Evolutionary conservation across 2,797 vertebrate species (phyloP).

Genomic region (Botia kubotai): DNA sequence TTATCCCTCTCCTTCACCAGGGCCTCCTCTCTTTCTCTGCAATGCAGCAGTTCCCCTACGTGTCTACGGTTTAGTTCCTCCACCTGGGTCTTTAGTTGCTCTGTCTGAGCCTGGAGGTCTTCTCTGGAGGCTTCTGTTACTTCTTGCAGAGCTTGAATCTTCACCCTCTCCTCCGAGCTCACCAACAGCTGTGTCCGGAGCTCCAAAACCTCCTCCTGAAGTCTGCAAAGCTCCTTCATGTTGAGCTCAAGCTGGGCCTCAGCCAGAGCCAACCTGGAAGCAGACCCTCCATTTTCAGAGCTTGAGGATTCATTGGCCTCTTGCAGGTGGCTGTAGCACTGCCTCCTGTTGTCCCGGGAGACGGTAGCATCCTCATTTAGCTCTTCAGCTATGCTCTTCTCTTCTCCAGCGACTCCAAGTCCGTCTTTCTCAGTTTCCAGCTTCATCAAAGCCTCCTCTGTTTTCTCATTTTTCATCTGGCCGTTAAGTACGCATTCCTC

Average conservation of each 20-base stretch:
- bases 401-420: conserved; percentile 61
- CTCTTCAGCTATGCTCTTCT: conserved; percentile 71
- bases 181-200: conserved; percentile 82
- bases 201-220: conserved; percentile 79
- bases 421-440: conserved; percentile 76
- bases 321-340: conserved; percentile 53
- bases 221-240: conserved; percentile 76
- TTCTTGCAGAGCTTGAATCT: conserved; percentile 79
- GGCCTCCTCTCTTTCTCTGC: conserved; percentile 78
- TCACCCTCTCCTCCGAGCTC: conserved; percentile 77
- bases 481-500: conserved; percentile 80
- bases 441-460: conserved; percentile 74
- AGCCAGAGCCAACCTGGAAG: conserved; percentile 74
- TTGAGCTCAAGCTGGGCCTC: conserved; percentile 84
- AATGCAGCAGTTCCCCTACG: conserved; percentile 83
- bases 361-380: conserved; percentile 66
- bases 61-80: conserved; percentile 86
- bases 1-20: conserved; percentile 73
- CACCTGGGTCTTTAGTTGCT: conserved; percentile 82
- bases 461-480: conserved; percentile 69
- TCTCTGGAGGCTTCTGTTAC: conserved; percentile 74
- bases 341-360: conserved; percentile 72
- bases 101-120: conserved; percentile 80
- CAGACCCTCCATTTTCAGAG: conserved; percentile 70
- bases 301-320: conserved; percentile 63